Conservation (phyloP, 35 echinoderm and acorn worm genomes). For the Ptychodera flava region DNA sequence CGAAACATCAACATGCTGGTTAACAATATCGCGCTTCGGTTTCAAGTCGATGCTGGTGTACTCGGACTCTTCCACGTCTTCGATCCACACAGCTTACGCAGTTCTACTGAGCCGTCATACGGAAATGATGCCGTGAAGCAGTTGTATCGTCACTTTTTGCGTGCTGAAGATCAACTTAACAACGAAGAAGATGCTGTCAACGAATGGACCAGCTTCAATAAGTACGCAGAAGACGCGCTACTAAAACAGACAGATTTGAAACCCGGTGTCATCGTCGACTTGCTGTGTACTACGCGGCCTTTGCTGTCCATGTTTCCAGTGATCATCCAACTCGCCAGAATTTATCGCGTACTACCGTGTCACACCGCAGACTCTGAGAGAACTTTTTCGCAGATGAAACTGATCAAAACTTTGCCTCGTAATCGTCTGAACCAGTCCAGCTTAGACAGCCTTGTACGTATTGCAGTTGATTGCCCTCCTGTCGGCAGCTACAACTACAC, state of each 20-base stretch:
- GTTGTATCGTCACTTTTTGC: neutral
- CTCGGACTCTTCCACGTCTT: neutral
- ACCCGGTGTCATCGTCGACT: neutral
- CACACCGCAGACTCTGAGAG: constrained; percentile 47
- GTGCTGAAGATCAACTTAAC: neutral
- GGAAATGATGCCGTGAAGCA: neutral
- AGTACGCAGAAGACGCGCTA: neutral
- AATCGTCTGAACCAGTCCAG: constrained; percentile 33
- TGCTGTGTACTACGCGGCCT: neutral
- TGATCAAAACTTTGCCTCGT: constrained; percentile 37
- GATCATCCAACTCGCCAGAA: constrained; percentile 24
- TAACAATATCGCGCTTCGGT: neutral
- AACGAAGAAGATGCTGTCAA: neutral
- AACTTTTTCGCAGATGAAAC: constrained; percentile 42
- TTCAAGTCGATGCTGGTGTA: neutral
- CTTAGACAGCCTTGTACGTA: constrained; percentile 32
- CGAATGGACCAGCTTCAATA: neutral
- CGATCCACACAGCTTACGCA: neutral
- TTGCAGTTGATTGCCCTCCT: constrained; percentile 27
- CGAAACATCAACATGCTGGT: neutral
- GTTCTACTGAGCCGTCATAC: neutral
- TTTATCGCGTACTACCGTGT: constrained; percentile 9
- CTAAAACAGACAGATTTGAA: neutral
- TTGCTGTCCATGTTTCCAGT: constrained; percentile 9
- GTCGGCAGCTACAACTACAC: constrained; percentile 14